Evolutionary conservation across 2,797 vertebrate genomes (phyloP).

Genomic region (Phataginus tricuspis): DNA sequence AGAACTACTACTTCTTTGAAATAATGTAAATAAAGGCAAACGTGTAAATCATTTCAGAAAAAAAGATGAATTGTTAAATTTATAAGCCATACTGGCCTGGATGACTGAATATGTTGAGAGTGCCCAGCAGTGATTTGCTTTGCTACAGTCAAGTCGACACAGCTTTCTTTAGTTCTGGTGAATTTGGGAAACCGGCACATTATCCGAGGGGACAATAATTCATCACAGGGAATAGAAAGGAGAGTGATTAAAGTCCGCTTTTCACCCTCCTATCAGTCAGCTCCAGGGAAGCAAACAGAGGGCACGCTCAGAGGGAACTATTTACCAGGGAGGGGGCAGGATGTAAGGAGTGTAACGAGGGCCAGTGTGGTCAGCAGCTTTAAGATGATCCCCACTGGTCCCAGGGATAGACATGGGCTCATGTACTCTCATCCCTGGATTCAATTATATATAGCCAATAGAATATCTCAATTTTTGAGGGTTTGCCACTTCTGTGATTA

Average conservation of each 20-base stretch:
- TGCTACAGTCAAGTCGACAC: background rate
- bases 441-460: background rate
- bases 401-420: background rate
- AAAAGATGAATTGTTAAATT: background rate
- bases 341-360: background rate
- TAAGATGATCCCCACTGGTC: background rate
- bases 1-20: conserved; percentile 1
- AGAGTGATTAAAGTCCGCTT: conserved; percentile 51
- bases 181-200: background rate
- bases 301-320: background rate
- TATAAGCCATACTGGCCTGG: background rate
- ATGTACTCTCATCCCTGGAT: background rate
- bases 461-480: background rate
- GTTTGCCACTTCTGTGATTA: background rate
- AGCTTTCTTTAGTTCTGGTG: background rate
- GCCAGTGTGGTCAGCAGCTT: background rate
- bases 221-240: background rate
- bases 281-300: background rate
- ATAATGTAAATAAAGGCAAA: background rate
- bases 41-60: conserved; percentile 1
- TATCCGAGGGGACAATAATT: conserved; percentile 21
- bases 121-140: background rate
- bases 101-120: background rate
- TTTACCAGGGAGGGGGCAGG: background rate
- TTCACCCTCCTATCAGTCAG: background rate